Base-by-base conservation (phyloP, 1,140 invertebrate species). In the Ctenoplectra terminalis region DNA sequence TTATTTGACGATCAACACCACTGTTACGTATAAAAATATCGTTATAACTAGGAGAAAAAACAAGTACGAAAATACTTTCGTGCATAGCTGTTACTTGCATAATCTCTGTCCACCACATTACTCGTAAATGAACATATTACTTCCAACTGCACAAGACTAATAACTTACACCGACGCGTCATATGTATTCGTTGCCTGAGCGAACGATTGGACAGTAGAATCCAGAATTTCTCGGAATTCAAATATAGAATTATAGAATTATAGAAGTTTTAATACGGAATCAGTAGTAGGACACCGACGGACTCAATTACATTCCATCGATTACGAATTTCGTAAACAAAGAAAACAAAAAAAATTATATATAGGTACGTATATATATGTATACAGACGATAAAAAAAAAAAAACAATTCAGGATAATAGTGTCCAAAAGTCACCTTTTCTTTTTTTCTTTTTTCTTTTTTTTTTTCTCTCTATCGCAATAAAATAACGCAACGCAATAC, bases 81-180 rank as follows among this genome's bases (percentile, higher is more conserved):
- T 63, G 67, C 72, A 46, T 73, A 72, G 50, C 50, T 31, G 74
- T 50, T 61, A 43, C 29, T 63, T 60, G 46, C 60, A 83, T 79
- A 64, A 66, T 85, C 64, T 83, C 48, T 79, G 85, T 82, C 84
- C 84, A 83, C 84, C 84, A 83, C 73, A 48, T 83, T 54, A 79
- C 26, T 83, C 67, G 81, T 46, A 83, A 86, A 87, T 43, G 31
- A 77, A 85, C 79, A 58, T 48, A 76, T 66, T 48, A 34, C 50
- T 61, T 82, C 63, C 60, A 86, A 86, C 74, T 86, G 73, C 73
- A 86, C 56, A 63, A 73, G 66, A 85, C 54, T 76, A 79, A 85
- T 85, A 81, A 76, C 56, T 85, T 81, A 85, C 78, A 52, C 46
- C 29, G 78, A 82, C 67, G 79, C 83, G 63, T 86, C 58, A 66